Base-by-base conservation (phyloP, 2,888 invertebrate species). In the Cosmorhoe ocellata region DNA sequence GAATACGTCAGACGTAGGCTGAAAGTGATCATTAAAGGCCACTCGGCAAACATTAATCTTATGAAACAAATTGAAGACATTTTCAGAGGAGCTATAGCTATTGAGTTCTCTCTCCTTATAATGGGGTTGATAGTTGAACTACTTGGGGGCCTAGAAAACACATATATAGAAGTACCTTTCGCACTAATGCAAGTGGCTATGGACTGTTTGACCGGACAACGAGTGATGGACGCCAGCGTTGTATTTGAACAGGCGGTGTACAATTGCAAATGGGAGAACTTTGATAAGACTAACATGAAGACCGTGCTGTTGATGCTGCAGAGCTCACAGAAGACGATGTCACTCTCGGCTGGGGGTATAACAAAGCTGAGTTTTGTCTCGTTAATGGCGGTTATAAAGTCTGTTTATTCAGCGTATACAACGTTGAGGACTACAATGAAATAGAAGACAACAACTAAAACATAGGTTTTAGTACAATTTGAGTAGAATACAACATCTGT, bases 211-310 rank as follows among this genome's bases (percentile, higher is more conserved):
- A 68, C 68, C 1, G 85, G 85, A 0, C 85, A 84, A 51, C 66
- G 70, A 1, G 55, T 85, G 0, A 73, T 79, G 40, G 79, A 84
- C n/a, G 80, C 84, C 0, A 74, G 72, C 46, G 11, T 58, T 0
- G 38, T 45, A 0, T 82, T 85, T 12, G 77, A 79, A 37, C 48
- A 51, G 0, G 74, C 84, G 0, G 72, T 85, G 0, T 85, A 84
- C 28, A 63, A 63, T 28, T 80, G 79, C 31, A 70, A 78, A 26
- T 86, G 85, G 84, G 84, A 85, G 59, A 76, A 77, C 11, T 83
- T 82, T 14, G 69, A 79, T 38, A 67, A 51, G 0, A 13, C 44
- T 1, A 84, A 84, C 41, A 79, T 67, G 75, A 80, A 70, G 48
- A 73, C 71, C 10, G 71, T 84, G 0, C 44, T 74, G 9, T 31